A percentile compares a stretch with the other conserved stretches of the same genome.
phyloP scores from a whole-genome alignment of 2,888 invertebrate genomes.

The Drosophila austrosaltans region DNA sequence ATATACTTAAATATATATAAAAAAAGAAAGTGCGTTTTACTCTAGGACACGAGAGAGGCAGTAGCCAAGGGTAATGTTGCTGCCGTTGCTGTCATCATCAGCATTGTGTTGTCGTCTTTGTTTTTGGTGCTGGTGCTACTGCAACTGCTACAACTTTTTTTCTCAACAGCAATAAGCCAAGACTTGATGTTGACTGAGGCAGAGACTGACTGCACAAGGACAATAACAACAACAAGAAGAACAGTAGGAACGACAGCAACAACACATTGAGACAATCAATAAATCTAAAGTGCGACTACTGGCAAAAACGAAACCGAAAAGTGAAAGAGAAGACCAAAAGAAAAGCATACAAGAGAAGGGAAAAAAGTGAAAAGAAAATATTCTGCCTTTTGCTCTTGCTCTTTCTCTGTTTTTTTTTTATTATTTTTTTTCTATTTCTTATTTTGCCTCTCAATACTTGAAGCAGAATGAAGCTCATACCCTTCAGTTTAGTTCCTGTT shows the following conservation, averaged over 20 bases:
- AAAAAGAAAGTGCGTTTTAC: slow-evolving; percentile 55
- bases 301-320: slow-evolving; percentile 22
- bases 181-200: slow-evolving; percentile 41
- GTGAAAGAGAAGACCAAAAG: not conserved
- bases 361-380: slow-evolving; percentile 38
- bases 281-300: slow-evolving; percentile 70
- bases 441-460: slow-evolving; percentile 33
- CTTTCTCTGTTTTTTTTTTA: slow-evolving; percentile 19
- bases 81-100: slow-evolving; percentile 63
- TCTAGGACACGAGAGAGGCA: slow-evolving; percentile 27
- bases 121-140: slow-evolving; percentile 35
- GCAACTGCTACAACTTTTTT: slow-evolving; percentile 44
- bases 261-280: slow-evolving; percentile 69
- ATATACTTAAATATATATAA: not conserved
- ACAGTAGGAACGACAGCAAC: not conserved
- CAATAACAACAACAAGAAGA: slow-evolving; percentile 19
- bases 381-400: slow-evolving; percentile 15
- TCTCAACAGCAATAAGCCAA: slow-evolving; percentile 54
- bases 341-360: slow-evolving; percentile 16
- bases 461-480: slow-evolving; percentile 7
- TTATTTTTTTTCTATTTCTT: not conserved
- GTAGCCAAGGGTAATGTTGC: slow-evolving; percentile 18
- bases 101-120: slow-evolving; percentile 47
- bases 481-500: slow-evolving; percentile 40
- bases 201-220: slow-evolving; percentile 35